Evolutionary conservation across 2,113 vertebrate species (phyloP), one percentile per base, ranked within the genome.

Genomic region (Marmota monax): DNA sequence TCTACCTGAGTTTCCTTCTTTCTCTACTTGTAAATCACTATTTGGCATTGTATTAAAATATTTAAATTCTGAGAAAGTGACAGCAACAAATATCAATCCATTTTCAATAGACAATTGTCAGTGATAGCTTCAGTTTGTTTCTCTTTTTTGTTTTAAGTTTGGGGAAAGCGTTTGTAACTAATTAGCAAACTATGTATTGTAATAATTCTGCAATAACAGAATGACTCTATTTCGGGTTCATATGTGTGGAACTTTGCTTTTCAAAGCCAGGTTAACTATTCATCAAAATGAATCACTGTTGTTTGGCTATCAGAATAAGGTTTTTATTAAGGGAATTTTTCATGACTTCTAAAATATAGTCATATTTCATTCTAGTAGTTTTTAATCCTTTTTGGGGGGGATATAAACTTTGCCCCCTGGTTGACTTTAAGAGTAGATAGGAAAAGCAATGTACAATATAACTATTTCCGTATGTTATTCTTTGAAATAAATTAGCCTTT

Each of bases 271-370:
- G 82, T 77, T 79, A 88, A 42, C 53, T 29, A 17, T 63, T 92
- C 17, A 16, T 67, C 39, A 87, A 18, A 80, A 74, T 79, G 78
- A 80, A 51, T 95, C 61, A 70, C 5, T 63, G 17, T 16, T 76
- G 25, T 42, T 69, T 94, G 37, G 20, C 53, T 42, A 92, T 70
- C 34, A 76, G 34, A 56, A 69, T 69, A 34, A 69, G 67, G 67
- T 85, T 94, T 93, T 95, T 56, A 53, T 42, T 92, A 74, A 84
- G 63, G 16, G 84, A 88, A 80, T 92, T 82, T 14, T 94, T 53
- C 8, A 32, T 84, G 86, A 51, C 1, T 48, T 84, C 39, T 9
- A 70, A 32, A 88, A 90, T 87, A 70, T 48, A 56, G 17, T 80
- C 18, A 27, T 14, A 76, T 80, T 37, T 27, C 67, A 37, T 84